phyloP scores from a whole-genome alignment of 2,113 vertebrate species.

The Sula dactylatra region DNA sequence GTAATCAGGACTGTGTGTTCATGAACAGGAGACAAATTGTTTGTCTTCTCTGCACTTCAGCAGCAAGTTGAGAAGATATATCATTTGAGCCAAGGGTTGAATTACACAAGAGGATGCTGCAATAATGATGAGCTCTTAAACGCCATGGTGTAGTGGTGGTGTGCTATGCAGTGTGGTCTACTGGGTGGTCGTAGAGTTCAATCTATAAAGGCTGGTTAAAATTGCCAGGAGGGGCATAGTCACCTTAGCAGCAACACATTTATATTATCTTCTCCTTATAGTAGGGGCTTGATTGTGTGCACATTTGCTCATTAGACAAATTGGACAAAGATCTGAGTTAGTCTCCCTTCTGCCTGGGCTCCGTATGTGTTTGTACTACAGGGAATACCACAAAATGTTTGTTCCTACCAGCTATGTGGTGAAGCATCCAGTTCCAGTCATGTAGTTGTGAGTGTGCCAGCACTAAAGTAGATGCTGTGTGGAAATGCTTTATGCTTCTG shows the following conservation, averaged over 20 bases:
- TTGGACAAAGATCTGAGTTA: background rate
- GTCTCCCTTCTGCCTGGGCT: background rate
- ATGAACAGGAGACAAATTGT: background rate
- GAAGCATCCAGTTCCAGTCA: background rate
- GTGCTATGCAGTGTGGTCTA: background rate
- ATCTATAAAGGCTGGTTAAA: background rate
- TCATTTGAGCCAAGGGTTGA: background rate
- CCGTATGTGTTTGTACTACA: background rate
- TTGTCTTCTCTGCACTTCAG: background rate
- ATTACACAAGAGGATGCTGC: background rate
- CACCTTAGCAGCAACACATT: background rate
- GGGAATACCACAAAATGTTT: background rate
- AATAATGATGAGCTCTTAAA: background rate
- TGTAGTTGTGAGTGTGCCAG: background rate
- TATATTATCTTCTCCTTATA: background rate
- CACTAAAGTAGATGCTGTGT: background rate
- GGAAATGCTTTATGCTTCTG: background rate
- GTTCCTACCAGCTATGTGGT: background rate
- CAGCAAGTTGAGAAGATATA: background rate
- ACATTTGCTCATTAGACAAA: background rate
- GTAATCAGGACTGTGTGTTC: background rate
- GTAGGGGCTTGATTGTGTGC: background rate
- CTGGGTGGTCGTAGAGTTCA: background rate
- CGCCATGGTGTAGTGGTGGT: background rate
- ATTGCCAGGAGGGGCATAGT: background rate